Conservation (phyloP, 2,113 vertebrate species). For the Leptobrachium leishanense region DNA sequence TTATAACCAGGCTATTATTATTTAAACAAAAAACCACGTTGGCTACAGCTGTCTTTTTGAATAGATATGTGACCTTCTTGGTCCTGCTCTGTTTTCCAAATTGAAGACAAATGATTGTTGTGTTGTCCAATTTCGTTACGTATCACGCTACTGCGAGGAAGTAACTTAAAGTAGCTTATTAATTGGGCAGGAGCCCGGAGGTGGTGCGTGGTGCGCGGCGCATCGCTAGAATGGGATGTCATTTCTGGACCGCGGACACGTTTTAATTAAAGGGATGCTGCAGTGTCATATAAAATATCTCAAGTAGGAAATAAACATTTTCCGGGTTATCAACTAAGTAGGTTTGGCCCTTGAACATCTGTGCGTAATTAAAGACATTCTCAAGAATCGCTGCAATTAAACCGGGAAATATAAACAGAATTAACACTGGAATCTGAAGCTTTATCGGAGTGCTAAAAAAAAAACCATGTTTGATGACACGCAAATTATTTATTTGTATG, state of each 20-base stretch:
- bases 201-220: not conserved
- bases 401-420: slow-evolving; percentile 31
- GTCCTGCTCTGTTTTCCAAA: slow-evolving; percentile 54
- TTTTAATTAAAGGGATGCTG: slow-evolving; percentile 33
- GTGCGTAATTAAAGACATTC: slow-evolving; percentile 40
- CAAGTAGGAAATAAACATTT: not conserved
- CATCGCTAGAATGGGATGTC: not conserved
- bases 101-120: slow-evolving; percentile 60
- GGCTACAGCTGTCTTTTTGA: slow-evolving; percentile 67
- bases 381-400: slow-evolving; percentile 33
- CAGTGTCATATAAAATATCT: slow-evolving; percentile 17
- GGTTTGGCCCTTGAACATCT: slow-evolving; percentile 36
- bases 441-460: not conserved
- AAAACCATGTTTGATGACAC: too few relatives aligned
- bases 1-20: slow-evolving; percentile 73
- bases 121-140: slow-evolving; percentile 59
- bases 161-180: slow-evolving; percentile 53
- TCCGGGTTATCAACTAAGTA: slow-evolving; percentile 31
- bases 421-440: slow-evolving; percentile 21
- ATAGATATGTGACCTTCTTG: slow-evolving; percentile 57
- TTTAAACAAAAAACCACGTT: slow-evolving; percentile 70
- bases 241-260: slow-evolving; percentile 31
- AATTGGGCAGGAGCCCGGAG: slow-evolving; percentile 50
- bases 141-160: slow-evolving; percentile 57
- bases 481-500: too few relatives aligned